Conservation (phyloP, 2,113 vertebrate species). For the Pedionomus torquatus region DNA sequence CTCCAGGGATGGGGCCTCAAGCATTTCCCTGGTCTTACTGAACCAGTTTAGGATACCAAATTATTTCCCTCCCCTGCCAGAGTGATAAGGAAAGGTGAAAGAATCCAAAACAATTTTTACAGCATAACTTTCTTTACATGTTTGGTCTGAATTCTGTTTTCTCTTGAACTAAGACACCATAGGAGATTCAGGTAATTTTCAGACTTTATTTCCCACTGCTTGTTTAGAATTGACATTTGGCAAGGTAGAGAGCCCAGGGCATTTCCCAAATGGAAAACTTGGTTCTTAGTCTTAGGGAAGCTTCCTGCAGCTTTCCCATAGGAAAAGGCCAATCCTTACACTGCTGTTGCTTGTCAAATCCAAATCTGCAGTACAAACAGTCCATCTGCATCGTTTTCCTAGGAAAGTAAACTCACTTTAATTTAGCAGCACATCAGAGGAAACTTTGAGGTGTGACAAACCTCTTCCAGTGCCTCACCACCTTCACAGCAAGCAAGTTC, state of each 20-base stretch:
- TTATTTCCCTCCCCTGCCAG: no score
- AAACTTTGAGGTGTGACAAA: not conserved
- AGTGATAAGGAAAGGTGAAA: not conserved
- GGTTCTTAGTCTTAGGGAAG: not conserved
- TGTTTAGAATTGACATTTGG: not conserved
- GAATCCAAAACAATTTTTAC: not conserved
- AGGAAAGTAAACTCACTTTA: not conserved
- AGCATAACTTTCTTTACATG: not conserved
- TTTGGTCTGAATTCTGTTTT: not conserved
- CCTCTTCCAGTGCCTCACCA: no score
- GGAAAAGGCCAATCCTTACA: not conserved
- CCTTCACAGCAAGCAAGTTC: no score
- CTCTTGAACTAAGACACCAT: not conserved
- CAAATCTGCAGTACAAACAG: not conserved
- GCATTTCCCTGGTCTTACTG: not conserved
- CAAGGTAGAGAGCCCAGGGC: not conserved
- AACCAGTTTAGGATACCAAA: not conserved
- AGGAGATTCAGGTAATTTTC: not conserved
- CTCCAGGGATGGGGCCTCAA: no score
- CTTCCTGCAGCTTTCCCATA: not conserved
- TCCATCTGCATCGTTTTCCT: not conserved
- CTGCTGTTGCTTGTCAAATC: not conserved
- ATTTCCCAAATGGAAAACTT: not conserved
- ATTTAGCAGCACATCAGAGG: not conserved
- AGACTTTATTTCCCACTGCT: not conserved